Evolutionary conservation across 2,797 vertebrate genomes (phyloP), one percentile per base, ranked within the genome.

Genomic region (Crax fasciolata): DNA sequence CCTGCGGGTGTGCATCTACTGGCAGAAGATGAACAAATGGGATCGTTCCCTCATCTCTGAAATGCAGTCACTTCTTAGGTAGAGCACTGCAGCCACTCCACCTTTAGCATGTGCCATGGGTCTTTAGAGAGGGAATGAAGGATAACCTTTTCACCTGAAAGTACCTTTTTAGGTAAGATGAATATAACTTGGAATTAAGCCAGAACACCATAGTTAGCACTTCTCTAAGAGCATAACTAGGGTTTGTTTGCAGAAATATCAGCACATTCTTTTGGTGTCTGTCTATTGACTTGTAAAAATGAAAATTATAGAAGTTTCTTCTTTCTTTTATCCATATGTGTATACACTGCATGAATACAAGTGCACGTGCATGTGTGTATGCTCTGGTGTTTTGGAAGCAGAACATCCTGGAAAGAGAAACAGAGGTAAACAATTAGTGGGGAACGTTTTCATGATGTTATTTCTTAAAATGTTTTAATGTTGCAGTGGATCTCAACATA

Each of bases 71-170:
- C 94, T 85, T 96, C 89, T 94, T 82, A 93, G 70, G 62, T 27
- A 76, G 70, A 95, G 52, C 51, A 78, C 76, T 63, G 66, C 62
- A 96, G 73, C 73, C 84, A 49, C 83, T 90, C 62, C 8, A 2
- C 27, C 89, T 73, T 80, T 84, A 79, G 20, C 76, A 8, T 38
- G 87, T 92, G 79, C 76, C 39, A 12, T 10, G 24, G 35, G 19
- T 90, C 94, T 89, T 87, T 21, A 14, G 83, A 90, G 94, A 32
- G 35, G 27, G 9, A 92, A 49, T n/a, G 92, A 90, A 94, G 87
- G n/a, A 41, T 91, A 89, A 95, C 91, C 83, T 93, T 95, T 95
- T 57, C 87, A 93, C 79, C 89, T 84, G 73, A 92, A 91, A 91
- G 48, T 93, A 81, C 70, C 67, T 88, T 89, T 84, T 73, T 63